These are phyloP conservation scores for Thalpophila matura DNA, from an alignment of 2,888 invertebrate species.

Conservation along the genomic window DNA sequence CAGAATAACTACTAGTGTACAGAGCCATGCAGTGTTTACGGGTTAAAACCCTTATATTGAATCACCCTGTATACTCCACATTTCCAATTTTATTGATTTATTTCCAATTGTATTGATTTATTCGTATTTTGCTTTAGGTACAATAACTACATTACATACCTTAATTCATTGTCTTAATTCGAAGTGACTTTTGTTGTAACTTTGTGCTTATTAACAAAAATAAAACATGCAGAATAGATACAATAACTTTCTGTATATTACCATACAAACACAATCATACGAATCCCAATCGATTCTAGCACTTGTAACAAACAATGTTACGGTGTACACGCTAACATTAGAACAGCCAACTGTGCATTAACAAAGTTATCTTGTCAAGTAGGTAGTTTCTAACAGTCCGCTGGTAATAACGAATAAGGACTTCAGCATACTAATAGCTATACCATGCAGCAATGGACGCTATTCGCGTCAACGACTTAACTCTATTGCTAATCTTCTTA, in stretches of 20 bases:
- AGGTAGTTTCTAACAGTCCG: constrained; percentile 57
- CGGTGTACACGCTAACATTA: constrained; percentile 33
- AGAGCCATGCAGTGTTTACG: too few species aligned
- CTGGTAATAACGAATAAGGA: constrained; percentile 15
- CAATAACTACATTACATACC: too few species aligned
- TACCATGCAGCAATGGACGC: constrained; percentile 3
- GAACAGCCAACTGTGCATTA: constrained; percentile 30
- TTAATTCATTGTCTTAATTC: too few species aligned
- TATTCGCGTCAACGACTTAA: not conserved
- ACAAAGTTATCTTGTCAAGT: constrained; percentile 43
- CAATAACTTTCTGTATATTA: not conserved
- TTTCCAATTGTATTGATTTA: too few species aligned
- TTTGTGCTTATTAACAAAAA: too few species aligned
- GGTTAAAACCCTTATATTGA: too few species aligned
- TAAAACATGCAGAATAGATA: too few species aligned
- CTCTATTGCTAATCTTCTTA: constrained; percentile 3
- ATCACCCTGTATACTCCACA: too few species aligned
- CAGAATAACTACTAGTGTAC: too few species aligned
- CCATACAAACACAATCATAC: not conserved
- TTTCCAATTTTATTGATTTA: too few species aligned
- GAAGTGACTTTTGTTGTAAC: too few species aligned
- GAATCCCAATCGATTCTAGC: not conserved
- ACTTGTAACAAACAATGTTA: constrained; percentile 3
- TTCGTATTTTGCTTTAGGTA: too few species aligned
- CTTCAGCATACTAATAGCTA: not conserved